Conservation (phyloP, 2,888 invertebrate genomes). For the Torymus texanus region DNA sequence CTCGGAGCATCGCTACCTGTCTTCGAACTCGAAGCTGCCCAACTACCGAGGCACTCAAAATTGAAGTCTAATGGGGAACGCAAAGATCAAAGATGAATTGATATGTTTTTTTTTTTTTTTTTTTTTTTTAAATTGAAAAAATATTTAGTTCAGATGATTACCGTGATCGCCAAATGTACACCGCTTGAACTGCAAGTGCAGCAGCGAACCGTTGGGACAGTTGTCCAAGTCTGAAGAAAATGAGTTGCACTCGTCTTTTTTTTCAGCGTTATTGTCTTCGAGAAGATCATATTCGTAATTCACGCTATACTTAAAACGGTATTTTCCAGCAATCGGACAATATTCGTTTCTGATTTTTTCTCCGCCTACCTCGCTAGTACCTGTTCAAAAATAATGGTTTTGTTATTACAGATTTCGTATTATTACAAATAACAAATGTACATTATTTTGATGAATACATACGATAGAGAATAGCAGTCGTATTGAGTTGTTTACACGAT, state of each 20-base stretch:
- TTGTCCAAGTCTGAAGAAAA: conserved; percentile 79
- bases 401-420: background rate
- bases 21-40: conserved; percentile 69
- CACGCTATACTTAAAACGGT: conserved; percentile 78
- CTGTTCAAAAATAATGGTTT: conserved; percentile 67
- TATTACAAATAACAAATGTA: background rate
- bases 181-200: conserved; percentile 78
- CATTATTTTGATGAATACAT: conserved; percentile 67
- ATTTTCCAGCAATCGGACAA: conserved; percentile 81
- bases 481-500: conserved; percentile 75
- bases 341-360: conserved; percentile 77
- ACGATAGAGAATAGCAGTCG: conserved; percentile 79
- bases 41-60: conserved; percentile 81
- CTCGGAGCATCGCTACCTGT: conserved; percentile 76
- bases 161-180: conserved; percentile 78
- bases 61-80: conserved; percentile 75
- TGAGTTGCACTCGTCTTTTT: conserved; percentile 77
- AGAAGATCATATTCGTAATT: conserved; percentile 76
- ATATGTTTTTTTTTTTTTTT: too few relatives aligned
- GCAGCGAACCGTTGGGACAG: conserved; percentile 79
- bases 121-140: too few relatives aligned
- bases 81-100: conserved; percentile 6
- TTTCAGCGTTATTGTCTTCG: conserved; percentile 76
- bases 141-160: conserved; percentile 66
- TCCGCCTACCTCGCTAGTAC: conserved; percentile 77